Conservation (phyloP, 2,113 vertebrate species). For the Brachyhypopomus occidentalis region DNA sequence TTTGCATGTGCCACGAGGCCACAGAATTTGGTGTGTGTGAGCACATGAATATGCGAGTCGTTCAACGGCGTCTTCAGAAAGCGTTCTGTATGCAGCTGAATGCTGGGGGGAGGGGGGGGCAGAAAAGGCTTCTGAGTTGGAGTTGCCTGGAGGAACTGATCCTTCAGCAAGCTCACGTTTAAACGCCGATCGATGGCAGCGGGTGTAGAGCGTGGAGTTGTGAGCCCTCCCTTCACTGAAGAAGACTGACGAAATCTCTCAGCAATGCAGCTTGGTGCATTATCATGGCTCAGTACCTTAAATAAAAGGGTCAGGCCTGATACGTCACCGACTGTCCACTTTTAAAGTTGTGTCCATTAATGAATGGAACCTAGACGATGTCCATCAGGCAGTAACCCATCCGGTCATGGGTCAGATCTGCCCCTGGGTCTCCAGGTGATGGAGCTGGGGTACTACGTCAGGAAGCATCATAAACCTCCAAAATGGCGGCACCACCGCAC, state of each 20-base stretch:
- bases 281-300: not conserved
- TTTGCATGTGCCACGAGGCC: too few species aligned
- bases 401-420: not conserved
- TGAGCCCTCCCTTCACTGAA: not conserved
- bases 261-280: not conserved
- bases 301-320: conserved; percentile 28
- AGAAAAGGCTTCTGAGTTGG: not conserved
- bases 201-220: conserved; percentile 4
- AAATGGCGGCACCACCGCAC: not conserved
- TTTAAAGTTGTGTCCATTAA: not conserved
- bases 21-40: too few species aligned
- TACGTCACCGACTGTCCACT: not conserved
- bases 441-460: not conserved
- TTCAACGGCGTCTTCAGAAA: not conserved
- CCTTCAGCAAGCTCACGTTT: not conserved
- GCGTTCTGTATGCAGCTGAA: not conserved
- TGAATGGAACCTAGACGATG: not conserved
- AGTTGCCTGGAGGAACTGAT: not conserved
- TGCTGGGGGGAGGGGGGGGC: not conserved
- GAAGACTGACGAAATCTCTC: conserved; percentile 22
- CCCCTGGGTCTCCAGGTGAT: conserved; percentile 1
- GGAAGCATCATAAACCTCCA: not conserved
- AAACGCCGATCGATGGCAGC: not conserved
- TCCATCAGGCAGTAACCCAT: not conserved
- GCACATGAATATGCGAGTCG: not conserved